Evolutionary conservation across 1,140 invertebrate species (phyloP).

Genomic region (Drosophila insularis): DNA sequence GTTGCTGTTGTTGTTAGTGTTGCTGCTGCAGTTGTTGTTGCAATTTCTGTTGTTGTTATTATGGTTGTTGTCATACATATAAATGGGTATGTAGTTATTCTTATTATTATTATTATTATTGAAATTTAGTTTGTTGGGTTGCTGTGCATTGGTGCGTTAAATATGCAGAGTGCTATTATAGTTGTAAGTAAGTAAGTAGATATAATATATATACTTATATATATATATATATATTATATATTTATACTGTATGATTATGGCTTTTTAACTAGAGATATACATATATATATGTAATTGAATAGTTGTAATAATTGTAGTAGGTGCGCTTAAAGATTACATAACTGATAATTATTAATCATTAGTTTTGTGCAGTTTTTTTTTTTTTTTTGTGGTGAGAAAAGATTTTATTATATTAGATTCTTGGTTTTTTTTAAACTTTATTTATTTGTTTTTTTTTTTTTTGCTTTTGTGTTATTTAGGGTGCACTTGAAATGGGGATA

Average conservation of each 20-base stretch:
- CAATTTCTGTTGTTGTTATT: too few relatives aligned
- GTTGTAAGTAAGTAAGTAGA: constrained; percentile 39
- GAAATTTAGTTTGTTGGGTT: constrained; percentile 1
- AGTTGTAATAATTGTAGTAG: constrained; percentile 23
- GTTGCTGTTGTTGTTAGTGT: background rate
- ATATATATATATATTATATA: constrained; percentile 19
- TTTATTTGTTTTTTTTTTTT: background rate
- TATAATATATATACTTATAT: constrained; percentile 19
- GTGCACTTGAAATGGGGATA: constrained; percentile 61
- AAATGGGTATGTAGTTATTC: background rate
- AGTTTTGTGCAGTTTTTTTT: constrained; percentile 53
- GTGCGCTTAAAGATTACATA: constrained; percentile 56
- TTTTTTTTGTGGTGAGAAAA: constrained; percentile 13
- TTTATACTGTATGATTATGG: too few relatives aligned
- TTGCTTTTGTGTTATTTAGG: constrained; percentile 32
- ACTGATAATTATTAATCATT: constrained; percentile 23
- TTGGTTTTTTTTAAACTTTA: background rate
- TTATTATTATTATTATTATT: constrained; percentile 24
- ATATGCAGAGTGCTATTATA: constrained; percentile 64
- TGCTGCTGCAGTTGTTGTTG: too few relatives aligned
- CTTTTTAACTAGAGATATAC: constrained; percentile 10
- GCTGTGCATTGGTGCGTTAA: constrained; percentile 67
- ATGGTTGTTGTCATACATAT: constrained; percentile 7
- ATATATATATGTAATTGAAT: constrained; percentile 30
- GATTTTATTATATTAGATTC: background rate